A percentile compares a stretch with the other conserved stretches of the same genome.
phyloP scores from a whole-genome alignment of 2,113 vertebrate species.

The Pedetes capensis region DNA sequence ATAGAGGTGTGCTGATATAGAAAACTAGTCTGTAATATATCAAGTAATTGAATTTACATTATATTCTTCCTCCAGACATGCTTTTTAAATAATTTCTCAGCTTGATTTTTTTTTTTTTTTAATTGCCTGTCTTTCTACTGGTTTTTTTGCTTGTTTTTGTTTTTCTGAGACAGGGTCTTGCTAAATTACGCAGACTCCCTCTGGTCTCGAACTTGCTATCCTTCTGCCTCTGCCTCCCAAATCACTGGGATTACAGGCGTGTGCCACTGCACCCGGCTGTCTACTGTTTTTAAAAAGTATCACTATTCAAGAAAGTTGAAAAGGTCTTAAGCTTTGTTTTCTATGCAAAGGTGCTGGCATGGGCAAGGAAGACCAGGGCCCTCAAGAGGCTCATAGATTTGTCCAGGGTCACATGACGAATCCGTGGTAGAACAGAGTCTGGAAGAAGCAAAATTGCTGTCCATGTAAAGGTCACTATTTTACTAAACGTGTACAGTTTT shows the following conservation, averaged over 20 bases:
- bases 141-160: too few relatives aligned
- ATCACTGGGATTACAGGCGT: too few relatives aligned
- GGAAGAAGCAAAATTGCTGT: neutral
- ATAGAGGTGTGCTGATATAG: neutral
- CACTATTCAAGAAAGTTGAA: conserved; percentile 18
- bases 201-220: too few relatives aligned
- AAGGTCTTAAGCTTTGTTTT: neutral
- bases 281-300: conserved; percentile 15
- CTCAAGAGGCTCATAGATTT: neutral
- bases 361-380: neutral
- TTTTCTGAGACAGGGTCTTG: too few relatives aligned
- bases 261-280: too few relatives aligned
- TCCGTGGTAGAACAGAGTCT: neutral
- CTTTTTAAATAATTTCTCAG: neutral
- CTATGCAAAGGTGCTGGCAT: neutral
- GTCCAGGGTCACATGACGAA: neutral
- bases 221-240: too few relatives aligned
- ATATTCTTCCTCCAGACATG: neutral
- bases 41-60: conserved; percentile 7
- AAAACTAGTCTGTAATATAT: conserved; percentile 27
- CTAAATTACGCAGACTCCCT: too few relatives aligned
- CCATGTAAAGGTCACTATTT: neutral
- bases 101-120: neutral
- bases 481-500: neutral
- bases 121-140: too few relatives aligned